Conservation (phyloP, 2,113 vertebrate genomes). For the Caracal caracal region DNA sequence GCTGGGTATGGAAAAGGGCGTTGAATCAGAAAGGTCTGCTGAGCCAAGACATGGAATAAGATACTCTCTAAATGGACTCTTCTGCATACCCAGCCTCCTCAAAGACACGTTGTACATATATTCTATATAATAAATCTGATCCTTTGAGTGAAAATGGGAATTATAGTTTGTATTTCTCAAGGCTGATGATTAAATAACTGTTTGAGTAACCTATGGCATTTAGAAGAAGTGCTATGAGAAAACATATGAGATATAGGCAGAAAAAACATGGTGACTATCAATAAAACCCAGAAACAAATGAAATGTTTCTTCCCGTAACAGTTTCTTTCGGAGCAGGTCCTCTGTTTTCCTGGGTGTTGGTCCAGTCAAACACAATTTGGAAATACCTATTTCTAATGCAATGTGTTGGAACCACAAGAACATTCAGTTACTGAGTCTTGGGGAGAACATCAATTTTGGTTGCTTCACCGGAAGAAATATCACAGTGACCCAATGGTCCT, state of each 20-base stretch:
- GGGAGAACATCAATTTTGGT: background rate
- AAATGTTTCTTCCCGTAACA: background rate
- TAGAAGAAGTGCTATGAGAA: background rate
- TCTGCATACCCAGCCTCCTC: background rate
- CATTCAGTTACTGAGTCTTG: background rate
- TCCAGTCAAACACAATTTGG: constrained; percentile 9
- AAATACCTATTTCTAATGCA: background rate
- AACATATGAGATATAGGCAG: background rate
- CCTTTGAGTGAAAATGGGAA: background rate
- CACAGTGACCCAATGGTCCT: background rate
- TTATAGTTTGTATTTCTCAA: background rate
- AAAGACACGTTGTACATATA: background rate
- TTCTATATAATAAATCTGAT: background rate
- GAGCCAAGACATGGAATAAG: background rate
- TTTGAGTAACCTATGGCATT: background rate
- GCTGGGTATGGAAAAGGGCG: background rate
- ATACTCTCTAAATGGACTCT: background rate
- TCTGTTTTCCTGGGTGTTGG: background rate
- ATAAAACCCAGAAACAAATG: background rate
- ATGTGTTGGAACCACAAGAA: background rate
- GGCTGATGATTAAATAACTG: background rate
- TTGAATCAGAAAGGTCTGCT: background rate
- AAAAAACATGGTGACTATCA: background rate
- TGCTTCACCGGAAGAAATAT: background rate
- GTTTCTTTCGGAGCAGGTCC: background rate